Percentiles rank a stretch among this genome's conserved stretches.
These are phyloP conservation scores for Taurulus bubalis DNA, from an alignment of 2,113 vertebrate species.

Conservation along the genomic window DNA sequence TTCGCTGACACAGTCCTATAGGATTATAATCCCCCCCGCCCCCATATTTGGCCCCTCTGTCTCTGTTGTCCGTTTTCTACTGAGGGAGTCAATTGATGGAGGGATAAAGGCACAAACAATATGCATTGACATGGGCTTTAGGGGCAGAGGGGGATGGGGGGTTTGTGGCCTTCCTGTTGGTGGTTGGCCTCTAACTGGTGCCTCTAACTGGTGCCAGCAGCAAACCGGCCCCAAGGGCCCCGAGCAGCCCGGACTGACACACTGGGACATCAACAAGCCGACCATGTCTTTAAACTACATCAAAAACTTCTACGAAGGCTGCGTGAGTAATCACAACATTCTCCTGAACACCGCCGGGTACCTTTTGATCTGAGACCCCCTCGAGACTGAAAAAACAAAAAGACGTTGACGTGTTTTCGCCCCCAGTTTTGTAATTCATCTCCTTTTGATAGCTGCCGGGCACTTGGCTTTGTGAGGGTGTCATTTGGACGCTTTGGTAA, in stretches of 20 bases:
- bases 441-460: too few species aligned
- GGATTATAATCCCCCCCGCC: conserved; percentile 79
- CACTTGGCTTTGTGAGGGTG: too few species aligned
- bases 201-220: conserved; percentile 70
- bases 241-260: conserved; percentile 53
- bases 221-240: conserved; percentile 73
- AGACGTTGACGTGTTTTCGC: conserved; percentile 1
- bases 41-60: conserved; percentile 80
- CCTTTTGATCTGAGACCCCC: too few species aligned
- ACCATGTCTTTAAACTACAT: conserved; percentile 91
- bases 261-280: conserved; percentile 51
- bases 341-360: too few species aligned
- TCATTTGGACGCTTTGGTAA: too few species aligned
- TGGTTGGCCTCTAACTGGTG: conserved; percentile 61
- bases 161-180: conserved; percentile 47
- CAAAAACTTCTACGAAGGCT: conserved; percentile 92
- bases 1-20: conserved; percentile 81
- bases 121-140: conserved; percentile 84
- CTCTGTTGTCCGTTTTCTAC: conserved; percentile 79
- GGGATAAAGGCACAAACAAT: conserved; percentile 82
- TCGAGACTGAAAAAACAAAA: background rate
- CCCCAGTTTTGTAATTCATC: background rate
- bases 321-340: conserved; percentile 88
- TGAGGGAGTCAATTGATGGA: conserved; percentile 83
- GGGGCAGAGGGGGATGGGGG: conserved; percentile 44